A percentile compares a stretch with the other conserved stretches of the same genome.
These are phyloP conservation scores for Notolabrus celidotus DNA, from an alignment of 2,797 vertebrate species.

Conservation along the genomic window DNA sequence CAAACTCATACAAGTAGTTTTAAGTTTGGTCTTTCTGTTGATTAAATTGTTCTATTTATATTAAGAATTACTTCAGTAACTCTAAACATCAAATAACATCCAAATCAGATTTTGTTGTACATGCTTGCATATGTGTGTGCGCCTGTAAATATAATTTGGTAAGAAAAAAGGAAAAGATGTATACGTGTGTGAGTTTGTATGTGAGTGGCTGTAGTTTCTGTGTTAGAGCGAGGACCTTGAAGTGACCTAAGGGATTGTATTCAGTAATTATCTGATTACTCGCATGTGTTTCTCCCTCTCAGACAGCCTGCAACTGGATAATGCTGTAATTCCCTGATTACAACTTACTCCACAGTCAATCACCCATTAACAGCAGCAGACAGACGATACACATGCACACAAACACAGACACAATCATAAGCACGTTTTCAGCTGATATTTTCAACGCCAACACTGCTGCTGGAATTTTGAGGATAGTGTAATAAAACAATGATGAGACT, in stretches of 20 bases:
- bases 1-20: no score
- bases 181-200: background rate
- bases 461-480: background rate
- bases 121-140: background rate
- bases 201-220: conserved; percentile 11
- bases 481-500: conserved; percentile 5
- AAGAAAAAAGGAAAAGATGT: background rate
- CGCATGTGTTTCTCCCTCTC: conserved; percentile 52
- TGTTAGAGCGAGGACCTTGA: conserved; percentile 58
- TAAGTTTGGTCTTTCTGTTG: no score
- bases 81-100: background rate
- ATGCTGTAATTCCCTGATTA: conserved; percentile 72
- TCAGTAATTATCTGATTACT: conserved; percentile 80
- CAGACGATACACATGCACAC: conserved; percentile 12
- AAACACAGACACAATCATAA: background rate
- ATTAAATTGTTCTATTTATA: no score
- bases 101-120: background rate
- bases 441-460: background rate
- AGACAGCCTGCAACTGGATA: conserved; percentile 70
- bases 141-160: background rate
- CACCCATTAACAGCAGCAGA: conserved; percentile 58
- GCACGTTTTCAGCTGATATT: background rate
- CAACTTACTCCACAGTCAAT: conserved; percentile 72
- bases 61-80: no score
- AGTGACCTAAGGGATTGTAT: conserved; percentile 68